Percentiles rank a stretch among this genome's conserved stretches.
Evolutionary conservation across 2,797 vertebrate species (phyloP).

Genomic region (Sebastes nivosus): DNA sequence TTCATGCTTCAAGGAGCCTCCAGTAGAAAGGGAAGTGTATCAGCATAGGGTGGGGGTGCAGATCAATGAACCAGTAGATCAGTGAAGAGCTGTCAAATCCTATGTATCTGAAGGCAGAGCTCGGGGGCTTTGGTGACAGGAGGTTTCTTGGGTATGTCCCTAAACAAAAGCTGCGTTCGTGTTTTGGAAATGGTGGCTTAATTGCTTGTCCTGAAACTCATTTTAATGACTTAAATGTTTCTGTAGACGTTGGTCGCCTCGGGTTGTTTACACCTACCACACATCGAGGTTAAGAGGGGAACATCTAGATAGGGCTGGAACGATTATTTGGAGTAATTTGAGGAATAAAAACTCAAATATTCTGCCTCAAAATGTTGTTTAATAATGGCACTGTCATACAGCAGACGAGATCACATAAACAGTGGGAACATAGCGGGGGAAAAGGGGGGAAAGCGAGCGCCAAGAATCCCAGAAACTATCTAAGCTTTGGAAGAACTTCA

Average conservation of each 20-base stretch:
- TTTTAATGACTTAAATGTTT: not conserved
- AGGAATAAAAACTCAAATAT: not conserved
- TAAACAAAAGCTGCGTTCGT: conserved; percentile 7
- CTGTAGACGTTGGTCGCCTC: not conserved
- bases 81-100: conserved; percentile 16
- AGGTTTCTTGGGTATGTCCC: not conserved
- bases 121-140: not conserved
- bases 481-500: not conserved
- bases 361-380: not conserved
- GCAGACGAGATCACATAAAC: not conserved
- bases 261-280: not conserved
- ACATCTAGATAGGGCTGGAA: not conserved
- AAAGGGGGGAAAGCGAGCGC: too few species aligned
- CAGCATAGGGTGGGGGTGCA: not conserved
- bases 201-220: not conserved
- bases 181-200: not conserved
- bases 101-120: conserved; percentile 13
- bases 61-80: conserved; percentile 42
- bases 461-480: not conserved
- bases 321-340: not conserved
- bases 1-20: conserved; percentile 42
- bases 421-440: not conserved
- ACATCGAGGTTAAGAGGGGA: not conserved
- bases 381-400: not conserved
- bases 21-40: conserved; percentile 37